Evolutionary conservation across 2,113 vertebrate genomes (phyloP).

Genomic region (Amphilophus citrinellus): DNA sequence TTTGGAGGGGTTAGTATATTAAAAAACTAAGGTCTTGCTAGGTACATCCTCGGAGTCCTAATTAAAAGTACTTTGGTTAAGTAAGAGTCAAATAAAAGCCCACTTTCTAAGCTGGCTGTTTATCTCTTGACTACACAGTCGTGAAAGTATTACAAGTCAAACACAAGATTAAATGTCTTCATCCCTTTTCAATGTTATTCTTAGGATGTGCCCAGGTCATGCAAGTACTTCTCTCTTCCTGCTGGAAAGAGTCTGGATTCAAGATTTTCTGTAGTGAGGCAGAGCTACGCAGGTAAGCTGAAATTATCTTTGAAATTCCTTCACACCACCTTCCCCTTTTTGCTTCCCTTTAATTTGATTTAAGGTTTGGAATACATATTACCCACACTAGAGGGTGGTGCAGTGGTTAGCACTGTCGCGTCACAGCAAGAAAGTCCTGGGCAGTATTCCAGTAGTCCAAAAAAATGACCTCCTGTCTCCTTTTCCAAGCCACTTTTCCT

Average conservation of each 20-base stretch:
- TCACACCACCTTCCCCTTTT: no score
- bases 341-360: no score
- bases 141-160: not conserved
- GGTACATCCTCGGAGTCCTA: not conserved
- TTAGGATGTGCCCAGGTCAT: conserved; percentile 63
- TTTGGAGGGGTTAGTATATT: not conserved
- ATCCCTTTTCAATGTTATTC: not conserved
- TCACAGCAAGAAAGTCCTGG: no score
- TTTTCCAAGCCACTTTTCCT: no score
- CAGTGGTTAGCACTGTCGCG: no score
- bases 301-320: not conserved
- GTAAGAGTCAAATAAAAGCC: not conserved
- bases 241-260: conserved; percentile 72
- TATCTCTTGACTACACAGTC: not conserved
- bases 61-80: not conserved
- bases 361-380: no score
- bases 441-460: no score
- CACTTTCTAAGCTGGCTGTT: not conserved
- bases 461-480: no score
- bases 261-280: conserved; percentile 48
- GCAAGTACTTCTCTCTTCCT: conserved; percentile 83
- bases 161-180: not conserved
- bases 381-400: no score
- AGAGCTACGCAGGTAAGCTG: conserved; percentile 54
- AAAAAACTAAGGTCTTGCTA: not conserved